A percentile compares a stretch with the other conserved stretches of the same genome.
Conservation (phyloP, 2,888 invertebrate species). For the Platerodrilus igneus region DNA sequence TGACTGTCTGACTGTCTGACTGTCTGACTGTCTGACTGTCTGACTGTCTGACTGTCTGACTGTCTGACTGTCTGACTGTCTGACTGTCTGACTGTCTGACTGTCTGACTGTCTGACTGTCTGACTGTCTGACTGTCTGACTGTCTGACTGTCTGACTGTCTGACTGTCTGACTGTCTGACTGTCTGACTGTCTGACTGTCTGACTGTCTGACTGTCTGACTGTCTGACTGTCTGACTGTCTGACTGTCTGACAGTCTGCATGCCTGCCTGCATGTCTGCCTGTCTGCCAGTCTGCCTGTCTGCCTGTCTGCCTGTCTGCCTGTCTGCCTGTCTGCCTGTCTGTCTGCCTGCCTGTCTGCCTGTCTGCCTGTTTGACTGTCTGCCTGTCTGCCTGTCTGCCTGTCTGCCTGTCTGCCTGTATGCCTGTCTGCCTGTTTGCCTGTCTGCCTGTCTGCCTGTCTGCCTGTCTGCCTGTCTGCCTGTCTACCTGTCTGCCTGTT, state of each 20-base stretch:
- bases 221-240: constrained; percentile 8
- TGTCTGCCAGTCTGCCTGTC: constrained; percentile 11
- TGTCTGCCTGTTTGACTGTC: constrained; percentile 12
- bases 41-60: no score
- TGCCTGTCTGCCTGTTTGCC: constrained; percentile 10
- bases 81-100: no score
- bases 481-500: constrained; percentile 9
- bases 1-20: no score
- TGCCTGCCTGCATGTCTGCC: constrained; percentile 5
- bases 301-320: constrained; percentile 10
- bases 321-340: constrained; percentile 10
- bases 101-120: no score
- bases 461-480: constrained; percentile 13
- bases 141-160: constrained; percentile 9
- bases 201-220: constrained; percentile 4
- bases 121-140: constrained; percentile 2
- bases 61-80: no score
- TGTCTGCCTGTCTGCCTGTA: constrained; percentile 10
- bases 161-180: constrained; percentile 5
- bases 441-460: constrained; percentile 15
- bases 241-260: constrained; percentile 5
- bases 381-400: constrained; percentile 3
- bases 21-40: no score
- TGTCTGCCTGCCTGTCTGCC: constrained; percentile 9
- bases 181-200: constrained; percentile 7